Conservation (phyloP, 2,888 invertebrate genomes). For the Asteroscopus sphinx region DNA sequence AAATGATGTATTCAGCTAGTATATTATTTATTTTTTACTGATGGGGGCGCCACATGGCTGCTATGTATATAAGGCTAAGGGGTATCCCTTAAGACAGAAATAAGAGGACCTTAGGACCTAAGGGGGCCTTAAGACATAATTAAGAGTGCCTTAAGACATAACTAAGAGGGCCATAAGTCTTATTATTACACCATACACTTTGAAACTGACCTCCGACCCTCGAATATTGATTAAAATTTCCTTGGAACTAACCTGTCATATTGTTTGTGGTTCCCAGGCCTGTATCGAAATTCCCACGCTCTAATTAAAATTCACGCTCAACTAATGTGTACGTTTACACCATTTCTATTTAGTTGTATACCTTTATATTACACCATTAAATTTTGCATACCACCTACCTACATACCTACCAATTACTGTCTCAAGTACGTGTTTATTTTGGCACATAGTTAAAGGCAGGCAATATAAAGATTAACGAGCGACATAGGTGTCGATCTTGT, state of each 20-base stretch:
- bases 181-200: too few species aligned
- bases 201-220: not conserved
- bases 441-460: not conserved
- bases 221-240: conserved; percentile 37
- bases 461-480: conserved; percentile 7
- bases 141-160: too few species aligned
- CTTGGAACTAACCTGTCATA: conserved; percentile 27
- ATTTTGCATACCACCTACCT: conserved; percentile 10
- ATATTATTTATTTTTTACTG: too few species aligned
- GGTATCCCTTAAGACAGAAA: too few species aligned
- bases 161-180: too few species aligned
- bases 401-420: conserved; percentile 20
- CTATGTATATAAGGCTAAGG: too few species aligned
- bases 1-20: too few species aligned
- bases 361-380: not conserved
- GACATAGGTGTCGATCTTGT: conserved; percentile 36
- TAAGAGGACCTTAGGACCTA: too few species aligned
- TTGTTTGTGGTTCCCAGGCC: conserved; percentile 32
- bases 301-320: conserved; percentile 27
- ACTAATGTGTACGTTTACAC: conserved; percentile 30
- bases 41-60: too few species aligned
- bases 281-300: conserved; percentile 39
- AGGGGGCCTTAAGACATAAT: too few species aligned
- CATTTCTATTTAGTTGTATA: too few species aligned
- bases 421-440: conserved; percentile 1